Conservation (phyloP, 2,888 invertebrate species). For the Caenorhabditis macrosperma region DNA sequence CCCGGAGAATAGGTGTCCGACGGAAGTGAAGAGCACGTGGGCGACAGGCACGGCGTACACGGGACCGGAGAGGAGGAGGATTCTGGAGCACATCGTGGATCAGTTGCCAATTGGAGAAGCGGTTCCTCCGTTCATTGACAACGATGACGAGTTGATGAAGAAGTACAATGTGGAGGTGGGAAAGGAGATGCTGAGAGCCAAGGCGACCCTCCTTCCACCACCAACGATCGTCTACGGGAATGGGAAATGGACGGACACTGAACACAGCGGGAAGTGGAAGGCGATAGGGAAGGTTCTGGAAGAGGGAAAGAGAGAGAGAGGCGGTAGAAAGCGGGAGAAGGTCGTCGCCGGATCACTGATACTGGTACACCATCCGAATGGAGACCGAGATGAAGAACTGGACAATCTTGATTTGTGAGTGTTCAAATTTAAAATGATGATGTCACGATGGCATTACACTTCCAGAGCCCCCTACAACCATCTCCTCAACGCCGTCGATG, state of each 20-base stretch:
- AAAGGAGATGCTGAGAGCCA: conserved; percentile 23
- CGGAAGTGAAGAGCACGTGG: too few species aligned
- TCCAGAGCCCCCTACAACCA: too few species aligned
- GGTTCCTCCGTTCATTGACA: conserved; percentile 20
- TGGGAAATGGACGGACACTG: not conserved
- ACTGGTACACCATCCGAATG: not conserved
- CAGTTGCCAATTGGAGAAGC: conserved; percentile 6
- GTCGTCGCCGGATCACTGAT: conserved; percentile 7
- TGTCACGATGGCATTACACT: too few species aligned
- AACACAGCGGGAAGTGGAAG: conserved; percentile 18
- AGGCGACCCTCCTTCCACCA: conserved; percentile 35
- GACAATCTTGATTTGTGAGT: too few species aligned
- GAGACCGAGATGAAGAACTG: not conserved
- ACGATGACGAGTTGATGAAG: conserved; percentile 28
- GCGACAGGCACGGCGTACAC: too few species aligned
- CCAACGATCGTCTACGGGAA: conserved; percentile 39
- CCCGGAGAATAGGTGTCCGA: too few species aligned
- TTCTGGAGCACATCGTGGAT: not conserved
- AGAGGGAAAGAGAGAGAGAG: not conserved
- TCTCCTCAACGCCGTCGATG: too few species aligned
- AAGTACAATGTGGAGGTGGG: not conserved
- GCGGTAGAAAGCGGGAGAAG: conserved; percentile 1
- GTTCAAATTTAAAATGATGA: too few species aligned
- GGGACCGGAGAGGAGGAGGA: not conserved
- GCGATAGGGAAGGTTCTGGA: conserved; percentile 9